phyloP scores from a whole-genome alignment of 2,113 vertebrate species.

The Catharus bicknelli region DNA sequence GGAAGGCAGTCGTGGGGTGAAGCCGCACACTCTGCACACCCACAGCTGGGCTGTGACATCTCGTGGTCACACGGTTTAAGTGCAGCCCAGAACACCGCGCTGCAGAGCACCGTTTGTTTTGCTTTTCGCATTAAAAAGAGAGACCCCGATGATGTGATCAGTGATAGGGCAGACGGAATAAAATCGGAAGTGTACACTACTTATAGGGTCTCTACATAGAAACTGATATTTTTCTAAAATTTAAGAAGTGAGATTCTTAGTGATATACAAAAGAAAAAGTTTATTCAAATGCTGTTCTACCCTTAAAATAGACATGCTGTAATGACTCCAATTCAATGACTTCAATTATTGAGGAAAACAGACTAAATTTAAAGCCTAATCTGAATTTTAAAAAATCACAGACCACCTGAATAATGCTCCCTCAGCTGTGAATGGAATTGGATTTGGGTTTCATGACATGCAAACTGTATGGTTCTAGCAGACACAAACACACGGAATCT shows the following conservation, averaged over 20 bases:
- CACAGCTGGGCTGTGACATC: conserved; percentile 61
- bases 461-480: accelerated
- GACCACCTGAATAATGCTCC: accelerated
- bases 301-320: neutral
- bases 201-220: neutral
- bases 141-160: neutral
- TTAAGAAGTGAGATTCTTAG: neutral
- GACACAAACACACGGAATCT: neutral
- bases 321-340: neutral
- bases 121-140: neutral
- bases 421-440: neutral
- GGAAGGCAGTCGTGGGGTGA: neutral
- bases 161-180: accelerated
- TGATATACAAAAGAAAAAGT: neutral
- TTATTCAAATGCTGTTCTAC: neutral
- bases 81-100: neutral
- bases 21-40: neutral
- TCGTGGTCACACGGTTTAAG: conserved; percentile 40
- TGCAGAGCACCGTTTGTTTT: neutral
- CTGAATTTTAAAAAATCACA: neutral
- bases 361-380: neutral
- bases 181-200: neutral
- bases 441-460: neutral
- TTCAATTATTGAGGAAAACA: neutral
- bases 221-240: neutral